Evolutionary conservation across 2,888 invertebrate genomes (phyloP), one percentile per base, ranked within the genome.

Genomic region (Anodontia alba): DNA sequence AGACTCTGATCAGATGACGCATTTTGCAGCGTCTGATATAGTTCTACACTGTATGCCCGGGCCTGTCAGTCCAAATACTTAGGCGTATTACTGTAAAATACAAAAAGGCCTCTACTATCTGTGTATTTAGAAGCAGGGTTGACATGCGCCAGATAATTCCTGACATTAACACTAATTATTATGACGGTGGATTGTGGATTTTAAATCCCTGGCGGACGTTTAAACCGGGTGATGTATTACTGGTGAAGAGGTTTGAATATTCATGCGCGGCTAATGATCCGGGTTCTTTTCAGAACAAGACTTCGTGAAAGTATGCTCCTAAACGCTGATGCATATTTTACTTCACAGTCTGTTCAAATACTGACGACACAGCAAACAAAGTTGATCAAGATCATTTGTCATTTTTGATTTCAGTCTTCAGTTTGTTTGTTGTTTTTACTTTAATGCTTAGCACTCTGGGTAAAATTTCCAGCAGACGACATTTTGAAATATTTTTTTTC

Each of bases 191-290:
- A 62, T 62, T 62, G 62, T 62, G 31, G 62, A 29, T 33, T 62
- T 62, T 33, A 12, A 62, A 54, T 54, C 54, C 26, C 54, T 23
- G 8, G 26, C 54, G 54, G 54, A 54, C 23, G 54, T n/a, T 62
- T 62, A 29, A 26, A 62, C 1, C 33, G 31, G 62, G 62, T 62
- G 62, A 62, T 62, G 62, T 62, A 62, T 62, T 7, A 29, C 33
- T 17, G 31, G 20, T 62, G 62, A 62, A 62, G 62, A 62, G 62
- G 62, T 33, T 62, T 62, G 62, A 62, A 62, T 62, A 62, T 62
- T 62, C 62, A 62, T 62, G 20, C 33, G 20, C 62, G 33, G 62
- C 31, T 29, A 62, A 62, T 62, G 62, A 62, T 62, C 62, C 62
- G 62, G 62, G 62, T 20, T 33, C 62, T 23, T 33, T 62, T 62